These are phyloP conservation scores for Sphaeramia orbicularis DNA, from an alignment of 2,797 vertebrate species.

Conservation along the genomic window DNA sequence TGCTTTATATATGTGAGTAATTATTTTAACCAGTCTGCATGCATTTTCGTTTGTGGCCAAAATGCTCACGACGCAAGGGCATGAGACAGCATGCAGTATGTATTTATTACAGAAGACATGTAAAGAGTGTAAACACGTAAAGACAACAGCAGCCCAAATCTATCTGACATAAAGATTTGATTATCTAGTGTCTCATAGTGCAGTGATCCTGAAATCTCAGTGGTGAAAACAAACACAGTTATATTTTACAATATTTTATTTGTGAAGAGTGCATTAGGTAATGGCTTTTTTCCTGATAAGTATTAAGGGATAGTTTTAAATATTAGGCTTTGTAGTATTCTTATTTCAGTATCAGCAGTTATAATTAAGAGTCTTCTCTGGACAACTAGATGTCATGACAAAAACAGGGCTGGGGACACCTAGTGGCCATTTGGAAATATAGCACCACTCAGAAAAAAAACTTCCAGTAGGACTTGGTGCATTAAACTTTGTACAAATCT, in stretches of 20 bases:
- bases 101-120: neutral
- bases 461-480: conserved; percentile 1
- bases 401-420: conserved; percentile 83
- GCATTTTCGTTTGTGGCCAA: neutral
- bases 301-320: neutral
- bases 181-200: neutral
- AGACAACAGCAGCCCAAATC: neutral
- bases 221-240: neutral
- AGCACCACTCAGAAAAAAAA: conserved; percentile 31
- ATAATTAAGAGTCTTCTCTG: neutral
- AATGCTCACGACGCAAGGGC: too few species aligned
- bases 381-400: conserved; percentile 36
- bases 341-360: neutral
- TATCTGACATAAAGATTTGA: neutral
- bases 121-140: neutral
- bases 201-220: neutral
- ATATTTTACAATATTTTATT: neutral
- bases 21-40: neutral
- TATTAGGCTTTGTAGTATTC: neutral
- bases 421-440: conserved; percentile 76
- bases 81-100: too few species aligned
- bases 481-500: neutral
- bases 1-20: too few species aligned
- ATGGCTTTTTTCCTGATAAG: neutral
- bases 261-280: neutral